A percentile compares a stretch with the other conserved stretches of the same genome.
phyloP scores from a whole-genome alignment of 2,888 invertebrate genomes.

The Phengaris arion region DNA sequence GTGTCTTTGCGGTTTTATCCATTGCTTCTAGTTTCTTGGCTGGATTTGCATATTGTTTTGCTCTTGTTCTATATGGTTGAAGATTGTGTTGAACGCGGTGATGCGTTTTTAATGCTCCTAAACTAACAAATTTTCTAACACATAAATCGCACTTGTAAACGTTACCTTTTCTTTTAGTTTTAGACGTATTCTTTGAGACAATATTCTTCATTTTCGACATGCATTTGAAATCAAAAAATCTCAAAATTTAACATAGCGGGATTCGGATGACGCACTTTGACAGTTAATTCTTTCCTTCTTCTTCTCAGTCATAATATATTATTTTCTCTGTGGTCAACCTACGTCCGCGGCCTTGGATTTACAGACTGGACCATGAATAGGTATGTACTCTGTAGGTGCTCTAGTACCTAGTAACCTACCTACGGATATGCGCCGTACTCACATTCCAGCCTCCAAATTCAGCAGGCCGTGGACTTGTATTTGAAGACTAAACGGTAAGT shows the following conservation, averaged over 20 bases:
- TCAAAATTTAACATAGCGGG: slow-evolving; percentile 22
- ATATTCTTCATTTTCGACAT: slow-evolving; percentile 45
- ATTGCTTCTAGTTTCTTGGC: slow-evolving; percentile 35
- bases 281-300: slow-evolving; percentile 32
- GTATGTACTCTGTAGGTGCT: too few relatives aligned
- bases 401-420: too few relatives aligned
- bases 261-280: slow-evolving; percentile 43
- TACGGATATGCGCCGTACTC: too few relatives aligned
- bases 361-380: too few relatives aligned
- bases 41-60: slow-evolving; percentile 34
- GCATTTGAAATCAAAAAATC: slow-evolving; percentile 32
- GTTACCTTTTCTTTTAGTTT: slow-evolving; percentile 46
- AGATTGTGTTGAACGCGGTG: slow-evolving; percentile 45
- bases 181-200: slow-evolving; percentile 54
- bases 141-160: slow-evolving; percentile 54
- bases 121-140: slow-evolving; percentile 48
- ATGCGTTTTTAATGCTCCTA: slow-evolving; percentile 50
- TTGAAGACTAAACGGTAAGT: too few relatives aligned
- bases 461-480: too few relatives aligned
- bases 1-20: slow-evolving; percentile 28
- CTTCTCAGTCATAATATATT: not conserved
- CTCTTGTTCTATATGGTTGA: slow-evolving; percentile 34
- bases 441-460: too few relatives aligned
- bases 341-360: too few relatives aligned
- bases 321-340: too few relatives aligned